Evolutionary conservation across 2,797 vertebrate genomes (phyloP).

Genomic region (Cheirogaleus major): DNA sequence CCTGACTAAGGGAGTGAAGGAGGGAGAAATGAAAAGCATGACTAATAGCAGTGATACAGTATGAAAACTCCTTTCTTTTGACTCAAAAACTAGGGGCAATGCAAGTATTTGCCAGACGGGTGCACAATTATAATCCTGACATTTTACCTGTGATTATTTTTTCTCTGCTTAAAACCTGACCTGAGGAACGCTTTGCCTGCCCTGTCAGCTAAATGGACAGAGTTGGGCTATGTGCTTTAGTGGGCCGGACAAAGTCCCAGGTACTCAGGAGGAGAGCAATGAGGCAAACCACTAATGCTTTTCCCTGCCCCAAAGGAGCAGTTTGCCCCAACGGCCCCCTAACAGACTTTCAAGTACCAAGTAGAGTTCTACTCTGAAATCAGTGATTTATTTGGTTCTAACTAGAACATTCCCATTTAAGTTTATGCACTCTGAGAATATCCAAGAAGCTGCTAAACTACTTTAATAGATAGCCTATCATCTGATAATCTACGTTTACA

Average conservation of each 20-base stretch:
- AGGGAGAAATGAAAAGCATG: conserved; percentile 18
- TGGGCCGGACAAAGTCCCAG: not conserved
- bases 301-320: not conserved
- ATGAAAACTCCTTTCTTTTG: conserved; percentile 55
- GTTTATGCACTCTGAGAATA: not conserved
- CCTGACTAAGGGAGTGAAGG: conserved; percentile 5
- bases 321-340: not conserved
- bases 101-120: conserved; percentile 33
- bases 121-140: conserved; percentile 42
- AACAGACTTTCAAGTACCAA: not conserved
- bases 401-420: conserved; percentile 1
- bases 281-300: not conserved
- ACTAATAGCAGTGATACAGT: not conserved
- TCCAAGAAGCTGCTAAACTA: not conserved
- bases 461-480: not conserved
- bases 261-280: not conserved
- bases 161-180: not conserved
- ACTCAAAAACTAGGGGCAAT: conserved; percentile 10
- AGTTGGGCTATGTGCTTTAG: not conserved
- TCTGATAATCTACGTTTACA: not conserved
- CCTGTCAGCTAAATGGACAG: not conserved
- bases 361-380: conserved; percentile 18
- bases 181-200: not conserved
- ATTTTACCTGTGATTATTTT: conserved; percentile 20
- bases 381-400: not conserved